phyloP scores from a whole-genome alignment of 2,113 vertebrate species.

The Morphnarchus princeps region DNA sequence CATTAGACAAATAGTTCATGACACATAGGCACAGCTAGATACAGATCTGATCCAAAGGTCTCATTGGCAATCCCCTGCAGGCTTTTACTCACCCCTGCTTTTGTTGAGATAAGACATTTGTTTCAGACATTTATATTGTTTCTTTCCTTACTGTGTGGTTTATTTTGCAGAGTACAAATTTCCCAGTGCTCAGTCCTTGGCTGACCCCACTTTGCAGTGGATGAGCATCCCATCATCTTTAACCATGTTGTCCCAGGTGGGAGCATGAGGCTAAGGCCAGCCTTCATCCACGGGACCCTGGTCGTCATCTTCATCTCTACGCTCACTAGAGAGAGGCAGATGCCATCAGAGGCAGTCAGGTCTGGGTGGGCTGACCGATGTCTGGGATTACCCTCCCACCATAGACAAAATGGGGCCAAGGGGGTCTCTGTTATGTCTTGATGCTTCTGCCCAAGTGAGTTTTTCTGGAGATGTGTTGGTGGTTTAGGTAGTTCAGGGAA shows the following conservation, averaged over 20 bases:
- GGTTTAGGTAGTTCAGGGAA: background rate
- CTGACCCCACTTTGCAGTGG: background rate
- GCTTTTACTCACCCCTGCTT: slow-evolving; percentile 24
- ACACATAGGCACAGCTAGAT: background rate
- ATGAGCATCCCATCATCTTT: background rate
- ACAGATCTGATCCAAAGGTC: slow-evolving; percentile 13
- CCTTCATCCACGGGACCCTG: background rate
- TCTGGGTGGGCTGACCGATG: background rate
- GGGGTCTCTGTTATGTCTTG: rapidly evolving
- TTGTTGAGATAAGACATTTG: slow-evolving; percentile 31
- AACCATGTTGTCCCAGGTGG: background rate
- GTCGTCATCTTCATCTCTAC: background rate
- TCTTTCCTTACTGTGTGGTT: background rate
- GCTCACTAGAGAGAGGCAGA: background rate
- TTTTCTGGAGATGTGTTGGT: background rate
- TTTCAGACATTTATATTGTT: slow-evolving; percentile 26
- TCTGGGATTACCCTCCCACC: background rate
- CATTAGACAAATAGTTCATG: background rate
- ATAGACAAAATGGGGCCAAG: background rate
- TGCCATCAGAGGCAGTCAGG: background rate
- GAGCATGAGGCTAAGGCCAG: background rate
- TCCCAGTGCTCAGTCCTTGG: background rate
- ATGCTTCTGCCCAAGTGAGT: background rate
- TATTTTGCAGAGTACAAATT: background rate
- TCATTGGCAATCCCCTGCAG: slow-evolving; percentile 1